Percentiles rank a stretch among this genome's conserved stretches.
phyloP scores from a whole-genome alignment of 2,888 invertebrate genomes.

The Leptogaster cylindrica region DNA sequence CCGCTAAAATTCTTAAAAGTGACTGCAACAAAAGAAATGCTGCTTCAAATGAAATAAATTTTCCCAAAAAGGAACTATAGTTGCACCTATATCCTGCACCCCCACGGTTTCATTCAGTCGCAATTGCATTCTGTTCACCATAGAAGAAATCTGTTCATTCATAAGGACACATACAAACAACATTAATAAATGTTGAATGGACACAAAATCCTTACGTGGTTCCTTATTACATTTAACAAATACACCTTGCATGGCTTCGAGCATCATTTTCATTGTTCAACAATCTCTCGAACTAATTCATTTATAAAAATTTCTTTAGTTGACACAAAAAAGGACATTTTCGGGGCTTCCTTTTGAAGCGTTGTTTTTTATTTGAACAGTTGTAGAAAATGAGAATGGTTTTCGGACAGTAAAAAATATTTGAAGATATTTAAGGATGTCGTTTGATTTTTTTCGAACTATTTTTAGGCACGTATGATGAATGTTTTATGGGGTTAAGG shows the following conservation, averaged over 20 bases:
- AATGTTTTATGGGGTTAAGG: too few species aligned
- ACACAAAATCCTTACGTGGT: neutral
- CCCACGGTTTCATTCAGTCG: conserved; percentile 8
- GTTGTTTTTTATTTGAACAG: neutral
- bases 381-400: neutral
- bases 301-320: conserved; percentile 7
- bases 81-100: too few species aligned
- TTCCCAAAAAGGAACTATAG: too few species aligned
- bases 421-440: conserved; percentile 4
- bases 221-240: conserved; percentile 14
- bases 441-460: neutral
- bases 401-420: neutral
- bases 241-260: conserved; percentile 9
- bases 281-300: conserved; percentile 5
- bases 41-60: too few species aligned
- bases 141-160: conserved; percentile 3
- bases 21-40: too few species aligned
- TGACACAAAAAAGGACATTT: conserved; percentile 5
- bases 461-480: too few species aligned
- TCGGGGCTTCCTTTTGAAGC: neutral
- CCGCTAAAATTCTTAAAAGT: too few species aligned
- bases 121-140: neutral
- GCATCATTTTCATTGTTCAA: conserved; percentile 2
- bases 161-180: neutral
- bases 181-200: conserved; percentile 5